phyloP scores from a whole-genome alignment of 2,113 vertebrate species.

The Phainopepla nitens region DNA sequence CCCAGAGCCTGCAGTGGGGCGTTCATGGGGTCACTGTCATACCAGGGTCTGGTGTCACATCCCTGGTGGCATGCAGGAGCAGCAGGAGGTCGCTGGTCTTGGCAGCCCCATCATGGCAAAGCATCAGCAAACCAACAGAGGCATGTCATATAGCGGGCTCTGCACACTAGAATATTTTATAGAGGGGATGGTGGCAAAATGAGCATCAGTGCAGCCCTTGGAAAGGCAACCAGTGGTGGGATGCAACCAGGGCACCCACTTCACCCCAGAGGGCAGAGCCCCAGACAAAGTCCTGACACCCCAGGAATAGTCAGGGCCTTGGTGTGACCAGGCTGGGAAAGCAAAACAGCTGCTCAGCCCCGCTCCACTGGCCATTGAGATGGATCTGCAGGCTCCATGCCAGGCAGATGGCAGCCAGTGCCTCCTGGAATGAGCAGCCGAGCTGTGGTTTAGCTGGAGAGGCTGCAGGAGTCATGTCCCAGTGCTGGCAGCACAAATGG shows the following conservation, averaged over 20 bases:
- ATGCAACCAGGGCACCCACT: background rate
- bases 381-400: constrained; percentile 13
- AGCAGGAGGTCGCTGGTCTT: background rate
- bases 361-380: background rate
- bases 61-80: fast-evolving
- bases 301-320: background rate
- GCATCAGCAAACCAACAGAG: background rate
- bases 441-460: background rate
- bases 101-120: background rate
- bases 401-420: background rate
- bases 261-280: background rate
- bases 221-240: background rate
- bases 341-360: background rate
- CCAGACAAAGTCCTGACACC: background rate
- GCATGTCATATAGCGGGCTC: background rate
- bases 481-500: background rate
- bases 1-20: background rate
- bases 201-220: background rate
- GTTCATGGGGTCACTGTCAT: fast-evolving
- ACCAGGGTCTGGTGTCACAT: background rate
- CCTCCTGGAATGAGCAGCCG: background rate
- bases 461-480: background rate
- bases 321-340: background rate
- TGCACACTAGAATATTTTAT: fast-evolving
- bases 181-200: background rate